A percentile compares a stretch with the other conserved stretches of the same genome.
Conservation (phyloP, 2,888 invertebrate species). For the Patella ulyssiponensis region DNA sequence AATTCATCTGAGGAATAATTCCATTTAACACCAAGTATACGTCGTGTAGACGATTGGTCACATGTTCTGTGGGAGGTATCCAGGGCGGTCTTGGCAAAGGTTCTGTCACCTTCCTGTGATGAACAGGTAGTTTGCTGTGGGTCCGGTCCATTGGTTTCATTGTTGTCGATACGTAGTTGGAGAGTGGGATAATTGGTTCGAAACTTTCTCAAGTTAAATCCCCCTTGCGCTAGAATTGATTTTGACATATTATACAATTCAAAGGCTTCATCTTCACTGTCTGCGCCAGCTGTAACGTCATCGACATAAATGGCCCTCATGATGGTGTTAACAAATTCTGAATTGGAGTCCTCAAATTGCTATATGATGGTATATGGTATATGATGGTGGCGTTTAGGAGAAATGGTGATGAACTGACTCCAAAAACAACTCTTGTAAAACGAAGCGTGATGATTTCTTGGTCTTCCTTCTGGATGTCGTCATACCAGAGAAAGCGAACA, state of each 20-base stretch:
- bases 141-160: neutral
- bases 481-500: neutral
- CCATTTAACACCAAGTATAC: neutral
- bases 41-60: neutral
- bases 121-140: neutral
- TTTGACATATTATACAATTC: neutral
- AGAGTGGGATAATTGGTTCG: neutral
- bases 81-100: neutral
- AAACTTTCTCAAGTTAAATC: neutral
- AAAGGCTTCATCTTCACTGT: neutral
- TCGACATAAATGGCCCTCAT: neutral
- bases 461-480: neutral
- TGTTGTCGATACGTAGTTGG: neutral
- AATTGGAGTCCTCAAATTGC: neutral
- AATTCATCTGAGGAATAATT: neutral
- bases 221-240: neutral
- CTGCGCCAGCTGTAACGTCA: neutral
- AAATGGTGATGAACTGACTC: neutral
- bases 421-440: neutral
- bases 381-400: neutral
- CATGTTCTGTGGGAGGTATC: too few relatives aligned
- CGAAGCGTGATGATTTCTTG: neutral
- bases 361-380: neutral
- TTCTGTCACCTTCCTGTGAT: neutral
- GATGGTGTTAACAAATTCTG: neutral